Percentiles rank a stretch among this genome's conserved stretches.
Conservation (phyloP, 2,113 vertebrate species). For the Chionomys nivalis region DNA sequence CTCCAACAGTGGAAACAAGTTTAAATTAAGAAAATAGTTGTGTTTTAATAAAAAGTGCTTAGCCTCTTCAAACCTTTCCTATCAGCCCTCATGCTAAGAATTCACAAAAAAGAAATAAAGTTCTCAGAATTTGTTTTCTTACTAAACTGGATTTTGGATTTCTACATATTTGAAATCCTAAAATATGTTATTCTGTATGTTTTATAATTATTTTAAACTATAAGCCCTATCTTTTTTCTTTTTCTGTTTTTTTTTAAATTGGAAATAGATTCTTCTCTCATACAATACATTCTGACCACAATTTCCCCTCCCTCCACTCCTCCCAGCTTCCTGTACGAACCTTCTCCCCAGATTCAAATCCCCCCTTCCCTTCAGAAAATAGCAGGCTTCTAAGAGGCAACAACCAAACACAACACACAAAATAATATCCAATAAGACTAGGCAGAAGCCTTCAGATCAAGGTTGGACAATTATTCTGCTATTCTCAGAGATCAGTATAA, state of each 20-base stretch:
- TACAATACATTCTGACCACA: not conserved
- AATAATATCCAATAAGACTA: not conserved
- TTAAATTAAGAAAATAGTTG: not conserved
- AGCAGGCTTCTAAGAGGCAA: not conserved
- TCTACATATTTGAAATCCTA: not conserved
- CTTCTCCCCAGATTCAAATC: not conserved
- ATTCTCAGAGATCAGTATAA: not conserved
- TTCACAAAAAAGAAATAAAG: not conserved
- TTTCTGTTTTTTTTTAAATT: not conserved
- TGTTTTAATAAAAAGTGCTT: slow-evolving; percentile 23
- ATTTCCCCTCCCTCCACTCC: not conserved
- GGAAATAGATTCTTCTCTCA: not conserved
- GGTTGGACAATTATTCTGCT: too few relatives aligned
- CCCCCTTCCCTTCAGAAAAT: not conserved
- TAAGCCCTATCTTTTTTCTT: not conserved
- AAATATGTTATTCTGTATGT: not conserved
- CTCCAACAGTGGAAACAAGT: not conserved
- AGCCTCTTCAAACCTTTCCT: not conserved
- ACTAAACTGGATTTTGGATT: not conserved
- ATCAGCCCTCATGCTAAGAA: not conserved
- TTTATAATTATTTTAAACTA: slow-evolving; percentile 28
- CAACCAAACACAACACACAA: not conserved
- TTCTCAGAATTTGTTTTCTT: not conserved
- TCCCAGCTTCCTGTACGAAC: not conserved
- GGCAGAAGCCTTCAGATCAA: not conserved